Base-by-base conservation (phyloP, 2,113 vertebrate species). In the Pseudorectes ferrugineus region DNA sequence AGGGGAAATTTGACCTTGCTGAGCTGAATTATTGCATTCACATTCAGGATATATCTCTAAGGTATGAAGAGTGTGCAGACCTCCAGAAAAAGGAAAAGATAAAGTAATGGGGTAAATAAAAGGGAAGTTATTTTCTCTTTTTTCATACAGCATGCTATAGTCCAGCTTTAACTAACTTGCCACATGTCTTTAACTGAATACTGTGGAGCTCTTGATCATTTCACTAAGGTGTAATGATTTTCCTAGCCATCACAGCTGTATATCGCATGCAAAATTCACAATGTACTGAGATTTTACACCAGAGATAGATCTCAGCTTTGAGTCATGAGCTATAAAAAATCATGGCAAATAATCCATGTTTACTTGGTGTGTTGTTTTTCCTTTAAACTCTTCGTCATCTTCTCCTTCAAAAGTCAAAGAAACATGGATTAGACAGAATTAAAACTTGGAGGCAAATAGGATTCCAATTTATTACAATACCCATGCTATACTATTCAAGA, bases 401-500 rank as follows among this genome's bases (percentile, higher is more conserved):
- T 80, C n/a, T 92, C 82, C 65, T 74, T 93, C 91, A 85, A 88
- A 87, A 89, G 89, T 42, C 14, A 35, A 78, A 45, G 66, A 88
- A 96, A 89, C 33, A 87, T 89, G 55, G 66, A 93, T 96, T 86
- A 95, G 71, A 72, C 24, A 68, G 61, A 90, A 67, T 59, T 87
- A 90, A 97, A 92, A 85, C 9, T 65, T 94, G 22, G 26, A 96
- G 54, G 31, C 33, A 84, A 96, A 95, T 22, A 90, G 13, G 31
- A 12, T 63, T 91, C 38, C 29, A 72, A 63, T 93, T 97, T 95
- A 62, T 95, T 93, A 88, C 31, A 90, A 51, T 83, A 61, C 36
- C 62, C 28, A 80, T 29, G 40, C 10, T 75, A 36, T 52, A 77
- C 65, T 78, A 40, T 63, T 93, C 62, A 52, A 72, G 55, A 89